Evolutionary conservation across 1,140 invertebrate species (phyloP).

Genomic region (Megalonaias nervosa): DNA sequence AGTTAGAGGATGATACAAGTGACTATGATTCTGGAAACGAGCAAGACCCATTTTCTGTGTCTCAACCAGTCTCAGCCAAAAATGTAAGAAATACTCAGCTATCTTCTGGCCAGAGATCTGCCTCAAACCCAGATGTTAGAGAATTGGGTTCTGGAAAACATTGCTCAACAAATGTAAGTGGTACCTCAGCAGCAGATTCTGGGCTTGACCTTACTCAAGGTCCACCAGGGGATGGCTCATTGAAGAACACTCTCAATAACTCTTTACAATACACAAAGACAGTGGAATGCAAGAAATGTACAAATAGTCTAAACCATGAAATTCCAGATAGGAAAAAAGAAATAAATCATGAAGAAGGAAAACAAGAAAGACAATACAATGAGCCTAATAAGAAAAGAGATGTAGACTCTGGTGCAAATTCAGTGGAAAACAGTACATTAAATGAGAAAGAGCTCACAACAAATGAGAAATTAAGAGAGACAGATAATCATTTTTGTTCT

Average conservation of each 20-base stretch:
- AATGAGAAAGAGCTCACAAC: too few relatives aligned
- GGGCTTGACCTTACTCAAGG: constrained; percentile 55
- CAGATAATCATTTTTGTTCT: background rate
- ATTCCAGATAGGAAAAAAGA: background rate
- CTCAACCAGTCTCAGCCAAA: constrained; percentile 49
- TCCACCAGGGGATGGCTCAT: constrained; percentile 8
- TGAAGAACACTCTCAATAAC: constrained; percentile 3
- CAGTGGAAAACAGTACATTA: too few relatives aligned
- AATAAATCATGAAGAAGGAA: background rate
- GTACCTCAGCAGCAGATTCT: constrained; percentile 50
- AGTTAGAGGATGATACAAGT: constrained; percentile 58
- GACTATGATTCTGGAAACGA: constrained; percentile 67
- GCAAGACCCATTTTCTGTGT: constrained; percentile 54
- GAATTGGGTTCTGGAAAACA: constrained; percentile 2
- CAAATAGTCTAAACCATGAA: background rate
- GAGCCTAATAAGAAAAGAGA: background rate
- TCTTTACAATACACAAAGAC: background rate
- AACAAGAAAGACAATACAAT: background rate
- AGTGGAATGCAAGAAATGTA: background rate
- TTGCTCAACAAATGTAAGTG: constrained; percentile 20
- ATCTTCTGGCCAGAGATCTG: constrained; percentile 31
- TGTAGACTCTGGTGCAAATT: too few relatives aligned
- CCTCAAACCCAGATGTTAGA: constrained; percentile 45
- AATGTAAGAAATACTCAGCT: constrained; percentile 33
- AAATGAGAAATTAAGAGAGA: too few relatives aligned